Evolutionary conservation across 2,888 invertebrate species (phyloP), one percentile per base, ranked within the genome.

Genomic region (Torymus aiolomorphi): DNA sequence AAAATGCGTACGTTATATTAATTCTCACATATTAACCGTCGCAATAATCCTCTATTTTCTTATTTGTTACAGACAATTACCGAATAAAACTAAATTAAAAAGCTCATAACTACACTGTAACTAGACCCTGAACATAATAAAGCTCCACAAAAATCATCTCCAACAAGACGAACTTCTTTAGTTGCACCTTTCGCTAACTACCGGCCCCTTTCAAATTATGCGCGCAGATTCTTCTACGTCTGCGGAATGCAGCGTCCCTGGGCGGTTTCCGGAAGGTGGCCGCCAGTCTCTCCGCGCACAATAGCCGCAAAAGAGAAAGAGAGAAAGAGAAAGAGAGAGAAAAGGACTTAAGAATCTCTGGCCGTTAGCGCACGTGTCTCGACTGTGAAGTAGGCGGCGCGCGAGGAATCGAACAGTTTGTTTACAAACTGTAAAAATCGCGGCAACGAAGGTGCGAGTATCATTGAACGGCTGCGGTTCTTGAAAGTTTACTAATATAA

Each of bases 181-280:
- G 42, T 42, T 42, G 42, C 42, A 42, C 42, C 42, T 42, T 8
- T 42, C 42, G 42, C 8, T 42, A 42, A 42, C 42, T 42, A 42
- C 42, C 31, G 54, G 51, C n/a, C 65, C 62, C 24, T 67, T 67
- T 62, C 61, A 67, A 61, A 76, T 80, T 67, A 80, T 72, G 80
- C 78, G 78, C 56, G 56, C 42, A 42, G 31, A 78, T 78, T 78
- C 69, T 59, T 76, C 52, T n/a, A n/a, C 18, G 76, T 66, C 80
- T 72, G 14, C 51, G 59, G 80, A 80, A 80, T 76, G 66, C 62
- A 67, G 67, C 31, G 76, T 61, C 66, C 72, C 69, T 61, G 79
- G 42, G 24, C 59, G 57, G 51, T 67, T 76, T 80, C 72, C 67
- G 76, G 72, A 76, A 76, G 66, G 18, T 61, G 42, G 10, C 20